Percentiles rank a stretch among this genome's conserved stretches.
These are phyloP conservation scores for Blastomussa wellsi DNA, from an alignment of 92 coral and sea anemone species.

Conservation along the genomic window DNA sequence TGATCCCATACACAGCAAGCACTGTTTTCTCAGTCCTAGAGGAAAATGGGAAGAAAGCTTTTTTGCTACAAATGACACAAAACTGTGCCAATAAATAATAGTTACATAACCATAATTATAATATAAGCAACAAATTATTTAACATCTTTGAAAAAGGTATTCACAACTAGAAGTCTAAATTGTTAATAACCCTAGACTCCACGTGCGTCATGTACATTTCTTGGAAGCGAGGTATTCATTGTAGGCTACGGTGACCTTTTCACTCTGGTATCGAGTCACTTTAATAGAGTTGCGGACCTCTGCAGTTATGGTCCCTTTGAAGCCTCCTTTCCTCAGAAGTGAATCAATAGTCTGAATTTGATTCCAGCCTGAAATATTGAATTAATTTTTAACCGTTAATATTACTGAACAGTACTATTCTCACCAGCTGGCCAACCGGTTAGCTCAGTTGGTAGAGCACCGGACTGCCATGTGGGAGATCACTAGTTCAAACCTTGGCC, in stretches of 20 bases:
- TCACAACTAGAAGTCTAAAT: slow-evolving; percentile 40
- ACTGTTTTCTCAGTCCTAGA: background rate
- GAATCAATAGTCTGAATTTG: slow-evolving; percentile 97
- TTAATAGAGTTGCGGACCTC: slow-evolving; percentile 90
- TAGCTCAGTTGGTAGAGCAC: too few relatives aligned
- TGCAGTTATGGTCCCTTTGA: slow-evolving; percentile 87
- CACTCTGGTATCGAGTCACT: slow-evolving; percentile 97
- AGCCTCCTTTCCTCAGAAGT: slow-evolving; percentile 89
- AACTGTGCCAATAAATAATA: slow-evolving; percentile 37
- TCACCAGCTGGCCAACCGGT: too few relatives aligned
- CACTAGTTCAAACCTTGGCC: too few relatives aligned
- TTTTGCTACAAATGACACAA: background rate
- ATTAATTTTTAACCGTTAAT: background rate
- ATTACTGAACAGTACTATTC: too few relatives aligned
- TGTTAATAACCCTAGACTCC: slow-evolving; percentile 35
- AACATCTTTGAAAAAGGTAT: slow-evolving; percentile 41
- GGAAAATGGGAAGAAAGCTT: background rate
- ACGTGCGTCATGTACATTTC: slow-evolving; percentile 32
- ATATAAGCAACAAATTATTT: slow-evolving; percentile 27
- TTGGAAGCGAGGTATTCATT: slow-evolving; percentile 83
- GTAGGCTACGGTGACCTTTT: slow-evolving; percentile 93
- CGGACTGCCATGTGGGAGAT: too few relatives aligned
- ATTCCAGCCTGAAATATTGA: slow-evolving; percentile 78
- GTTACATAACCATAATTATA: slow-evolving; percentile 12
- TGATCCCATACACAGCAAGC: slow-evolving; percentile 1